Evolutionary conservation across 2,888 invertebrate species (phyloP).

Genomic region (Pseudeuparius sepicola): DNA sequence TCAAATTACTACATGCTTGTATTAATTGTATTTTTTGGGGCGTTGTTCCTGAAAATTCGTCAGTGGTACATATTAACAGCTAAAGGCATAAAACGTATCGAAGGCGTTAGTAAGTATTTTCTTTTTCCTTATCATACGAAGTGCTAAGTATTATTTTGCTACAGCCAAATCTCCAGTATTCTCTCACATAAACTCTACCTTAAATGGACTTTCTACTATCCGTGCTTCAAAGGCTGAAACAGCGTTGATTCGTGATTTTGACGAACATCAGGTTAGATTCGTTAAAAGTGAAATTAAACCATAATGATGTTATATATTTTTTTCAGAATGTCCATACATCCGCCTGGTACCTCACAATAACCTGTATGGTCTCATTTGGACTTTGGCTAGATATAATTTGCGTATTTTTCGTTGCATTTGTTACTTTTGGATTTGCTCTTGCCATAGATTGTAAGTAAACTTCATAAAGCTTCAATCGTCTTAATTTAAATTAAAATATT

Average conservation of each 20-base stretch:
- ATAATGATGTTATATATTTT: too few relatives aligned
- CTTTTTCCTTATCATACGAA: too few relatives aligned
- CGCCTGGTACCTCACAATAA: constrained; percentile 51
- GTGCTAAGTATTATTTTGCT: constrained; percentile 16
- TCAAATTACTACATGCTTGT: constrained; percentile 56
- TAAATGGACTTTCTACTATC: constrained; percentile 26
- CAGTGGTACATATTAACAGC: constrained; percentile 58
- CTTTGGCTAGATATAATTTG: constrained; percentile 56
- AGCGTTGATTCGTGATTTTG: constrained; percentile 23
- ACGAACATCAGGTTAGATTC: constrained; percentile 27
- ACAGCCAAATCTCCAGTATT: constrained; percentile 28
- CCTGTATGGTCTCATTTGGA: constrained; percentile 53
- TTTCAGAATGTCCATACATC: constrained; percentile 46
- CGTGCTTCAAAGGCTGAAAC: constrained; percentile 23
- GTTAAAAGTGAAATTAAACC: too few relatives aligned
- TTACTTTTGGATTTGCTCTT: constrained; percentile 49
- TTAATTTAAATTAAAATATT: too few relatives aligned
- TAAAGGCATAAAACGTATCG: constrained; percentile 56
- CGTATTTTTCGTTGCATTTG: constrained; percentile 46
- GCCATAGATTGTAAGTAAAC: constrained; percentile 27
- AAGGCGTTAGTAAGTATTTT: constrained; percentile 40
- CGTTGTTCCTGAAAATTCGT: constrained; percentile 54
- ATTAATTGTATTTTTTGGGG: constrained; percentile 48
- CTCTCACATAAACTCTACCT: constrained; percentile 24
- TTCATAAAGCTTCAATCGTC: too few relatives aligned